phyloP scores from a whole-genome alignment of 2,888 invertebrate genomes.

The Drosophila parthenogenetica region DNA sequence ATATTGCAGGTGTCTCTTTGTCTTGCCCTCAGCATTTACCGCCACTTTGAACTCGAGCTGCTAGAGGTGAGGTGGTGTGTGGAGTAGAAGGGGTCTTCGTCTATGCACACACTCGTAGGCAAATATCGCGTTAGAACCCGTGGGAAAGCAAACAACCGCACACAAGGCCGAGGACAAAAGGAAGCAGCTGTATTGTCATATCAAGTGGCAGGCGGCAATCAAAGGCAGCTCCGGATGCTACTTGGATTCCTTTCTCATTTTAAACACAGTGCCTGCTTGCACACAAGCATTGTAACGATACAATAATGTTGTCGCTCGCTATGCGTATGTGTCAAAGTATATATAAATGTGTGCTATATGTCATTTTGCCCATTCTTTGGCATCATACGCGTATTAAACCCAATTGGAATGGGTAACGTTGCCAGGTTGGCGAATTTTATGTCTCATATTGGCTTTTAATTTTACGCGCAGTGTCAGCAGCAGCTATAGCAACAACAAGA shows the following conservation, averaged over 20 bases:
- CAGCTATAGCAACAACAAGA: slow-evolving; percentile 30
- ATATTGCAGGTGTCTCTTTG: slow-evolving; percentile 43
- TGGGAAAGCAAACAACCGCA: slow-evolving; percentile 46
- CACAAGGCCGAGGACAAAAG: slow-evolving; percentile 20
- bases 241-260: background rate
- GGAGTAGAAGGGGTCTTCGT: too few relatives aligned
- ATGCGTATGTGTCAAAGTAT: slow-evolving; percentile 5
- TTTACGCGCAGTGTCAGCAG: slow-evolving; percentile 73
- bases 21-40: slow-evolving; percentile 28
- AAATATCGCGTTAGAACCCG: slow-evolving; percentile 56
- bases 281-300: slow-evolving; percentile 53
- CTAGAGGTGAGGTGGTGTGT: slow-evolving; percentile 5
- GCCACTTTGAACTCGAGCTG: slow-evolving; percentile 50
- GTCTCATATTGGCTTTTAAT: slow-evolving; percentile 77
- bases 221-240: slow-evolving; percentile 42
- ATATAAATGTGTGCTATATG: background rate
- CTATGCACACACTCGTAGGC: slow-evolving; percentile 27
- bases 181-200: slow-evolving; percentile 38
- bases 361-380: slow-evolving; percentile 27
- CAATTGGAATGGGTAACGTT: slow-evolving; percentile 33
- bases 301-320: slow-evolving; percentile 53
- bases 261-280: slow-evolving; percentile 21
- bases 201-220: slow-evolving; percentile 68
- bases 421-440: slow-evolving; percentile 69
- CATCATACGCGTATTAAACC: slow-evolving; percentile 22